These are phyloP conservation scores for Acanthisitta chloris DNA, from an alignment of 2,113 vertebrate genomes.

Conservation along the genomic window DNA sequence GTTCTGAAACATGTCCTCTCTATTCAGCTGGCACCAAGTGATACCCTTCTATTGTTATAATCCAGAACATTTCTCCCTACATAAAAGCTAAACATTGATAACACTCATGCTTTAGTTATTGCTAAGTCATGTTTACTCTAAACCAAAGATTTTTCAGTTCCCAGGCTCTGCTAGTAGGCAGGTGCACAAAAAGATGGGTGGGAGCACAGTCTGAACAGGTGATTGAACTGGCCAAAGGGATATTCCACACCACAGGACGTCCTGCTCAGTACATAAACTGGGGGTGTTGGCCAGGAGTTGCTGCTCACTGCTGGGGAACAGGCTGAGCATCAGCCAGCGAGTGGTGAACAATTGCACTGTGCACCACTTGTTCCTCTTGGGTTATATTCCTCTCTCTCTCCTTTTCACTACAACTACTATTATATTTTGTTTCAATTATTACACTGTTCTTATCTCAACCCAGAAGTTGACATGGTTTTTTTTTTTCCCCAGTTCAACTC, in stretches of 20 bases:
- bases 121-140: background rate
- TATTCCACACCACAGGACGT: accelerated
- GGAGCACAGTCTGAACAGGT: background rate
- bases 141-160: background rate
- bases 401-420: background rate
- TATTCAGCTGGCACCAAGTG: background rate
- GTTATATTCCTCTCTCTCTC: background rate
- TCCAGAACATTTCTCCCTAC: background rate
- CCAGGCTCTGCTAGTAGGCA: background rate
- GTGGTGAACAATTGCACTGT: background rate
- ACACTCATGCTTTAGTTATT: background rate
- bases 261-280: background rate
- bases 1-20: background rate
- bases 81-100: background rate
- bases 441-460: background rate
- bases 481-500: background rate
- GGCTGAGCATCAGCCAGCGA: background rate
- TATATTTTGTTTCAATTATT: background rate
- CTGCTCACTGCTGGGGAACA: background rate
- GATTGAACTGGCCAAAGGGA: background rate
- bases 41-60: background rate
- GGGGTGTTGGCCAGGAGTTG: background rate
- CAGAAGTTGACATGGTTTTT: background rate
- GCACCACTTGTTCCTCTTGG: background rate
- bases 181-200: background rate